Evolutionary conservation across 1,140 invertebrate species (phyloP).

Genomic region (Mylabris phalerata): DNA sequence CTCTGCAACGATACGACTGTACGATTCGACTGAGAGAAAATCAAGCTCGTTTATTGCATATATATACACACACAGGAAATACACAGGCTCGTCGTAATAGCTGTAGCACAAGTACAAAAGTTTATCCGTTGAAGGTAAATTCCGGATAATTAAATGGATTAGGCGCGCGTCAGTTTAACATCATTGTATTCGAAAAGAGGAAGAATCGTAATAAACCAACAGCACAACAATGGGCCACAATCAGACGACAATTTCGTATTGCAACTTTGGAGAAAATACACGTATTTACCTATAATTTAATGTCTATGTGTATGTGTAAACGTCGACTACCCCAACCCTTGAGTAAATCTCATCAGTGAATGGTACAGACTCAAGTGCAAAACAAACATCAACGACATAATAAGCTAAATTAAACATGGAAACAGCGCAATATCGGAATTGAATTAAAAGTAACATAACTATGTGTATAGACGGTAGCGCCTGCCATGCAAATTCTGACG

Average conservation of each 20-base stretch:
- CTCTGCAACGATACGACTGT: neutral
- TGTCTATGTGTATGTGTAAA: neutral
- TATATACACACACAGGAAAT: no score
- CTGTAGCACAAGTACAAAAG: slow-evolving; percentile 18
- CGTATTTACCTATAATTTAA: neutral
- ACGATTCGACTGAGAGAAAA: no score
- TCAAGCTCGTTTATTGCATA: no score
- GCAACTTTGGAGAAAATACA: neutral
- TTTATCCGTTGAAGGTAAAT: slow-evolving; percentile 25
- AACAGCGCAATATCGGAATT: slow-evolving; percentile 29
- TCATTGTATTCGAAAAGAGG: slow-evolving; percentile 17
- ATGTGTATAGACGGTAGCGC: slow-evolving; percentile 1
- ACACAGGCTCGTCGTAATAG: neutral
- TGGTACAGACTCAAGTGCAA: slow-evolving; percentile 26
- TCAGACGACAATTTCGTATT: slow-evolving; percentile 19
- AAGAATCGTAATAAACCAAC: slow-evolving; percentile 18
- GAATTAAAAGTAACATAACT: slow-evolving; percentile 22
- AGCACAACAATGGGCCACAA: slow-evolving; percentile 27
- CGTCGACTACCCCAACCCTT: neutral
- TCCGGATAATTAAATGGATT: slow-evolving; percentile 24
- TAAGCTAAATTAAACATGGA: slow-evolving; percentile 34
- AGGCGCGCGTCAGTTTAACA: slow-evolving; percentile 15
- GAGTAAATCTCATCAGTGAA: slow-evolving; percentile 28
- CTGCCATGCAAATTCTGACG: slow-evolving; percentile 18
- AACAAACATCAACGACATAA: slow-evolving; percentile 32